Evolutionary conservation across 2,888 invertebrate species (phyloP), one percentile per base, ranked within the genome.

Genomic region (Xylota sylvarum): DNA sequence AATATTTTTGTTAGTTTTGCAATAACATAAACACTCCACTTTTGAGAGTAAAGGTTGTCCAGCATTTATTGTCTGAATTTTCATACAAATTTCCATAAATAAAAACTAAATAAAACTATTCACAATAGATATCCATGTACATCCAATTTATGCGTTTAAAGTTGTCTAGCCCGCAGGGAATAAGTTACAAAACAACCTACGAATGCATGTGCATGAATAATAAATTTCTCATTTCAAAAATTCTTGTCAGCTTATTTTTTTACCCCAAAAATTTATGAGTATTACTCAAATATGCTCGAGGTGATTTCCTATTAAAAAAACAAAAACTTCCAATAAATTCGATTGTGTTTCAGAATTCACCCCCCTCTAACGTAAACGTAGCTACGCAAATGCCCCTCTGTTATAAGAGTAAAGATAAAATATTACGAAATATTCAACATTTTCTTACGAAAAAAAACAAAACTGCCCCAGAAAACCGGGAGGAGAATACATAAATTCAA

Each of bases 241-340:
- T 23, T 43, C 40, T 43, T 9, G 4, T 43, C 40, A n/a, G 5
- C 4, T 6, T n/a, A 40, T 40, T 40, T 40, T n/a, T 40, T n/a
- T n/a, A 40, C n/a, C n/a, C 23, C 6, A 23, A 27, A 4, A 14
- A 62, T 40, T 12, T 30, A 30, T 30, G 12, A 35, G 48, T 48
- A 48, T 19, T 5, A 64, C 14, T 30, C 19, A 48, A 48, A 43
- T 30, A 48, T 5, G 0, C 32, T 12, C 48, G 2, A 9, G 30
- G 27, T 7, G 35, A 23, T 37, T 23, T n/a, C 9, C 27, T 55
- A 55, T 55, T 14, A 17, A 55, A 55, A 69, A 69, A 27, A 4
- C n/a, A 4, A 69, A 69, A 69, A 43, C 55, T 17, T 43, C 17
- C 27, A 52, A 52, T 52, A 30, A 43, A 43, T 55, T 56, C 69